phyloP scores from a whole-genome alignment of 2,113 vertebrate species.

The Hystrix cristata region DNA sequence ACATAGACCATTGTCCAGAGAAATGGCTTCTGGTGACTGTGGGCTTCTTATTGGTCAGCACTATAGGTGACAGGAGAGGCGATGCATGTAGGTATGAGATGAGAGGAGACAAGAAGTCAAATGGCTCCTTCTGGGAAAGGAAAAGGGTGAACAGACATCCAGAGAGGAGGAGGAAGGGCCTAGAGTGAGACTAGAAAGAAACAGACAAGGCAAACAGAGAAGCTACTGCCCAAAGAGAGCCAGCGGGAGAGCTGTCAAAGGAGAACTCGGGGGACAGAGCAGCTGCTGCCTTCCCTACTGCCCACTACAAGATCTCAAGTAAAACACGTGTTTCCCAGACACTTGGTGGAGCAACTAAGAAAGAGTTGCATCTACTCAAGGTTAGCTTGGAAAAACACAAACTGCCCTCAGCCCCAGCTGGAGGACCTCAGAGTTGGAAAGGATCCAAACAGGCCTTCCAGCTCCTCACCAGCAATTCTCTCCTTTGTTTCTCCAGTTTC shows the following conservation, averaged over 20 bases:
- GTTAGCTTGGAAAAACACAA: background rate
- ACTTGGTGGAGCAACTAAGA: background rate
- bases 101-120: background rate
- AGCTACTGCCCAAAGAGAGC: background rate
- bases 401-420: background rate
- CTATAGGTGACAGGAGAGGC: rapidly evolving
- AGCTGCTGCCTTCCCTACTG: background rate
- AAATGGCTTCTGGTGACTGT: background rate
- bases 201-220: background rate
- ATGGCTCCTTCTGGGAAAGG: background rate
- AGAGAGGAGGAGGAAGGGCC: too few species aligned
- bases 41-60: background rate
- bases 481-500: background rate
- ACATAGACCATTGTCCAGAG: background rate
- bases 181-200: background rate
- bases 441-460: background rate
- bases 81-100: background rate
- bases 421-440: background rate
- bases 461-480: background rate
- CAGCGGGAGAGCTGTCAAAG: background rate
- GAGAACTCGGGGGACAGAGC: background rate
- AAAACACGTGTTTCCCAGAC: background rate
- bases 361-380: background rate
- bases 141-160: background rate
- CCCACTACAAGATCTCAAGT: background rate